A percentile compares a stretch with the other conserved stretches of the same genome.
Conservation (phyloP, 2,113 vertebrate species). For the Amphilophus citrinellus region DNA sequence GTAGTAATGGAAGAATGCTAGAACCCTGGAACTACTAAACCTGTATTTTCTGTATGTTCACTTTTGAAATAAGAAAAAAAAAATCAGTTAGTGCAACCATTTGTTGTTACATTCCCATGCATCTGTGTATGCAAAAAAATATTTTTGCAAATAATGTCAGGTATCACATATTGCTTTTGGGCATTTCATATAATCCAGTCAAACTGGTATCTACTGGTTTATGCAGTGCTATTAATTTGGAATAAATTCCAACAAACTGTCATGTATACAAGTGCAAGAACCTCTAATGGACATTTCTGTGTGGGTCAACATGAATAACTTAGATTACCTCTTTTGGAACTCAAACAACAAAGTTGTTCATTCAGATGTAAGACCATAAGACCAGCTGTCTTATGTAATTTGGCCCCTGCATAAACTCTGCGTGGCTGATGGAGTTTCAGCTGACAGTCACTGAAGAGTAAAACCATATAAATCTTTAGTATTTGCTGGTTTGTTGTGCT, state of each 20-base stretch:
- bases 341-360: slow-evolving; percentile 12
- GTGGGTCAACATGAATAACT: slow-evolving; percentile 11
- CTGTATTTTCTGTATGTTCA: not conserved
- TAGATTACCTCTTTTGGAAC: not conserved
- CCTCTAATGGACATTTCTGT: not conserved
- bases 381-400: slow-evolving; percentile 3
- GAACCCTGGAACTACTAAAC: not conserved
- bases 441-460: slow-evolving; percentile 12
- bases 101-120: slow-evolving; percentile 16
- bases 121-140: slow-evolving; percentile 29
- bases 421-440: slow-evolving; percentile 28
- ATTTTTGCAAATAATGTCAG: slow-evolving; percentile 26
- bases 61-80: not conserved
- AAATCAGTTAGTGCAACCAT: slow-evolving; percentile 41
- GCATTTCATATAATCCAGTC: slow-evolving; percentile 39
- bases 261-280: not conserved
- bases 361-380: not conserved
- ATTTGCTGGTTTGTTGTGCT: slow-evolving; percentile 54
- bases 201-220: not conserved
- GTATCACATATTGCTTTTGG: slow-evolving; percentile 65
- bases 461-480: slow-evolving; percentile 31
- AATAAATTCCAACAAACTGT: slow-evolving; percentile 2
- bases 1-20: not conserved
- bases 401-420: slow-evolving; percentile 32
- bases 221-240: slow-evolving; percentile 2